phyloP scores from a whole-genome alignment of 2,113 vertebrate genomes.

The Columba janthina region DNA sequence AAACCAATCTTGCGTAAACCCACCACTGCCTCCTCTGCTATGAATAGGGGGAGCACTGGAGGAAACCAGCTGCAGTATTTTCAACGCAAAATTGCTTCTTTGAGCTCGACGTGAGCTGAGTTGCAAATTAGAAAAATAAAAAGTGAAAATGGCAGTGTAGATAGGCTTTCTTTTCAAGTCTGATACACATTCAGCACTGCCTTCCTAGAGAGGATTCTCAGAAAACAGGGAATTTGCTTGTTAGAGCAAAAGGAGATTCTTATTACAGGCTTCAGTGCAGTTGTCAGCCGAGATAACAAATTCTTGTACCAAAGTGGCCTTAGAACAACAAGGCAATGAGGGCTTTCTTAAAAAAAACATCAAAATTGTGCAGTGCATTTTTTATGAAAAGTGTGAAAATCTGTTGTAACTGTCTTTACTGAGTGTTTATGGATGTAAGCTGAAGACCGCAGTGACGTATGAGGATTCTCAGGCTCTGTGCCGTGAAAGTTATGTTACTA shows the following conservation, averaged over 20 bases:
- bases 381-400: conserved; percentile 36
- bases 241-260: conserved; percentile 60
- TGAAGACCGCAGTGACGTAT: conserved; percentile 8
- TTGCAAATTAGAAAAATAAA: conserved; percentile 65
- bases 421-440: conserved; percentile 51
- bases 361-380: background rate
- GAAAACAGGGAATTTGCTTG: conserved; percentile 71
- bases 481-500: background rate
- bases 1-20: conserved; percentile 38
- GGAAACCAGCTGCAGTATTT: conserved; percentile 67
- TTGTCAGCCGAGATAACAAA: conserved; percentile 62
- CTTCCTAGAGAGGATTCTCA: conserved; percentile 62
- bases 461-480: conserved; percentile 22
- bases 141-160: conserved; percentile 43
- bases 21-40: conserved; percentile 34
- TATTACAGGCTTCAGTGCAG: conserved; percentile 46
- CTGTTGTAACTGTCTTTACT: conserved; percentile 28
- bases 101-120: conserved; percentile 50
- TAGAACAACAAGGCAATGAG: conserved; percentile 34
- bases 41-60: conserved; percentile 13
- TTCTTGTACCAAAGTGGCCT: conserved; percentile 27
- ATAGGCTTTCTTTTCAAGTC: conserved; percentile 67
- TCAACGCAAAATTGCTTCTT: conserved; percentile 49
- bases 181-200: conserved; percentile 45
- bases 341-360: background rate